These are phyloP conservation scores for Eueides isabella DNA, from an alignment of 1,140 invertebrate genomes.

Conservation along the genomic window DNA sequence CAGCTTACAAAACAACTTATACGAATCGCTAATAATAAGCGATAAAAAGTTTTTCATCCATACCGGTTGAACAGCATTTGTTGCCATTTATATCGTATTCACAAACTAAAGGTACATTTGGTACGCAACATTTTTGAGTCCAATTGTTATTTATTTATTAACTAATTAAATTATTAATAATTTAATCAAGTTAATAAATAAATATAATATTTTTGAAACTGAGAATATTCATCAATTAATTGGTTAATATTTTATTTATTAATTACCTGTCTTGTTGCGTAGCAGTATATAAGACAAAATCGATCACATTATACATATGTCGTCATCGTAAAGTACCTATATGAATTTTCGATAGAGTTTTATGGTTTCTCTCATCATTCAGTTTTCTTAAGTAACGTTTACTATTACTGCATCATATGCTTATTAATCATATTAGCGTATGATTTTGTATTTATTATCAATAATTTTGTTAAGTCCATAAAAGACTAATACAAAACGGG, in stretches of 20 bases:
- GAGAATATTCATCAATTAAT: no score
- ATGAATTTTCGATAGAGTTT: slow-evolving; percentile 23
- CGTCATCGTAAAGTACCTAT: background rate
- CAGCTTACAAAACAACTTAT: no score
- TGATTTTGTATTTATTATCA: background rate
- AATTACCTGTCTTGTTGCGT: background rate
- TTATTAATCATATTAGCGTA: no score
- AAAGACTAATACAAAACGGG: no score
- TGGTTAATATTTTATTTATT: no score
- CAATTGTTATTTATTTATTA: slow-evolving; percentile 29
- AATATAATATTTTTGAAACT: no score
- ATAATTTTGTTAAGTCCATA: no score
- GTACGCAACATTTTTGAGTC: background rate
- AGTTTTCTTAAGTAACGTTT: slow-evolving; percentile 23
- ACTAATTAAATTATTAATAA: no score
- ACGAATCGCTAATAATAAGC: slow-evolving; percentile 45
- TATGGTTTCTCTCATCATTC: slow-evolving; percentile 44
- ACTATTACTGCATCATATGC: background rate
- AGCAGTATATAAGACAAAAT: background rate
- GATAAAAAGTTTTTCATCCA: slow-evolving; percentile 60
- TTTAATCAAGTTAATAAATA: no score
- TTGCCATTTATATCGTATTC: slow-evolving; percentile 72
- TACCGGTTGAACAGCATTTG: slow-evolving; percentile 68
- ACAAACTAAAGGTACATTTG: slow-evolving; percentile 32
- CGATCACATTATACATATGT: background rate